Percentiles rank a stretch among this genome's conserved stretches.
Evolutionary conservation across 2,888 invertebrate genomes (phyloP).

Genomic region (Rotaria sp.): DNA sequence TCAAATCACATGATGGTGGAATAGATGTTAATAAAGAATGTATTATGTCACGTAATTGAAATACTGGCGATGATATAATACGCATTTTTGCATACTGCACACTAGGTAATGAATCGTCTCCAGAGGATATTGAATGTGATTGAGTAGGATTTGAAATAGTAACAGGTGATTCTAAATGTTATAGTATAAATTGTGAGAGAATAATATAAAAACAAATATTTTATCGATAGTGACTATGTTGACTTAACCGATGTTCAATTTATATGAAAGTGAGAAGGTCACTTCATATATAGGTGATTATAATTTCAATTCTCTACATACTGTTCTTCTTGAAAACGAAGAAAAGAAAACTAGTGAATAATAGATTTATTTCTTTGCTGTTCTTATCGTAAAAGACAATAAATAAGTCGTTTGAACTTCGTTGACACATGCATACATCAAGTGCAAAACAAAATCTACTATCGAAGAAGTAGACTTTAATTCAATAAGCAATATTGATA

Average conservation of each 20-base stretch:
- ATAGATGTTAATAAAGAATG: neutral
- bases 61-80: neutral
- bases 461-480: neutral
- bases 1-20: neutral
- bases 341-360: neutral
- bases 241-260: neutral
- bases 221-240: neutral
- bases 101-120: neutral
- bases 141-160: neutral
- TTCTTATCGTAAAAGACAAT: neutral
- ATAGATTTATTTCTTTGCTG: neutral
- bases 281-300: neutral
- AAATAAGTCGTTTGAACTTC: neutral
- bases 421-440: neutral
- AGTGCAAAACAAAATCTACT: neutral
- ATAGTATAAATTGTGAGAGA: no score
- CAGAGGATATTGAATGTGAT: neutral
- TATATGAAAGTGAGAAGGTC: neutral
- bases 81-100: slow-evolving; percentile 31
- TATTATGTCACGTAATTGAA: slow-evolving; percentile 20
- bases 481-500: neutral
- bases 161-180: neutral
- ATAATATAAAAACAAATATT: no score
- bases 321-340: neutral
- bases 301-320: neutral